phyloP scores from a whole-genome alignment of 1,140 invertebrate genomes.

The Hirudo medicinalis region DNA sequence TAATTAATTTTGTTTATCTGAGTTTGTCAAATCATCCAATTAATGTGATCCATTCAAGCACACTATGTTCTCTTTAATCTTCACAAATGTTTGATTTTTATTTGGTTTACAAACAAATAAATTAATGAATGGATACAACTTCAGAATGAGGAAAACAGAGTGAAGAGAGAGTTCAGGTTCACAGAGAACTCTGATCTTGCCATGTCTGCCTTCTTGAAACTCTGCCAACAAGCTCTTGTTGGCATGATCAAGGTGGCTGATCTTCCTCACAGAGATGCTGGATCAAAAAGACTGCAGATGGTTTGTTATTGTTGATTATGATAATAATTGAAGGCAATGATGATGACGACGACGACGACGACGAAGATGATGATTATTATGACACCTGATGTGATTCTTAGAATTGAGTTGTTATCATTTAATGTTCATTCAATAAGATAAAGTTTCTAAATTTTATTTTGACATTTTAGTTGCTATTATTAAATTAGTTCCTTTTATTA shows the following conservation, averaged over 20 bases:
- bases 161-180: neutral
- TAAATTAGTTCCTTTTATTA: too few relatives aligned
- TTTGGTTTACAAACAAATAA: neutral
- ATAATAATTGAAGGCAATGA: neutral
- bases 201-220: neutral
- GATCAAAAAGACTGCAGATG: conserved; percentile 23
- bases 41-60: too few relatives aligned
- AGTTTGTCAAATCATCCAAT: too few relatives aligned
- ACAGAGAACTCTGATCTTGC: neutral
- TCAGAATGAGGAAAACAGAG: neutral
- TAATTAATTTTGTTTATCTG: too few relatives aligned
- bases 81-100: neutral
- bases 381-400: too few relatives aligned
- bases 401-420: too few relatives aligned
- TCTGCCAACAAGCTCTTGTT: conserved; percentile 16
- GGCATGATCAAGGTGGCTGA: conserved; percentile 21
- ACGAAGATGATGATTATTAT: too few relatives aligned
- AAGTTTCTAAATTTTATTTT: too few relatives aligned
- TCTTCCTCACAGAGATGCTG: conserved; percentile 25
- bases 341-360: too few relatives aligned
- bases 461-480: too few relatives aligned
- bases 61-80: too few relatives aligned
- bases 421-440: too few relatives aligned
- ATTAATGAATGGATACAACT: neutral
- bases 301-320: conserved; percentile 6